Conservation (phyloP, 2,113 vertebrate genomes). For the Chelonoidis abingdonii region DNA sequence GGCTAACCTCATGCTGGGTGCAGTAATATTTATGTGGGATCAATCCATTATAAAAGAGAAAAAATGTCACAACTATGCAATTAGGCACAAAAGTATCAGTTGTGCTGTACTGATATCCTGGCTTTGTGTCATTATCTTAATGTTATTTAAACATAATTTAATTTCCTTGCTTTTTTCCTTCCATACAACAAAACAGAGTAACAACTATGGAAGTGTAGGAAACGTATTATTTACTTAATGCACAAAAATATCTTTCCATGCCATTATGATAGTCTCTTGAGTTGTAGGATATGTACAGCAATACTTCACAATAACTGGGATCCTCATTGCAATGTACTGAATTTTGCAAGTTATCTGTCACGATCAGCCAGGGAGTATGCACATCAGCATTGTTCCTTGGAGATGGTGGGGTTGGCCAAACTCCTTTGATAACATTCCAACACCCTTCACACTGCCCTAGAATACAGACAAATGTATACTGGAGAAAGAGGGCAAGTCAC, state of each 20-base stretch:
- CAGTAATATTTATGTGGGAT: not conserved
- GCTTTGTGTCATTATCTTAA: not conserved
- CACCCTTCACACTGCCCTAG: not conserved
- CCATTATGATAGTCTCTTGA: not conserved
- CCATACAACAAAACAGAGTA: not conserved
- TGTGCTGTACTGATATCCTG: not conserved
- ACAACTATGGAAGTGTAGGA: not conserved
- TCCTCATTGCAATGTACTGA: not conserved
- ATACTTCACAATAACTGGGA: not conserved
- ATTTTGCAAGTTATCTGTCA: not conserved
- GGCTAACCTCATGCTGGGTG: not conserved
- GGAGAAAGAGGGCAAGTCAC: not conserved
- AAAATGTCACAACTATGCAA: not conserved
- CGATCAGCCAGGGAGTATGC: not conserved
- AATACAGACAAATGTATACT: accelerated
- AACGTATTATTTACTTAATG: not conserved
- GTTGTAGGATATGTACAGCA: not conserved
- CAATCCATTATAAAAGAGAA: not conserved
- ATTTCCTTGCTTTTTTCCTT: conserved; percentile 9
- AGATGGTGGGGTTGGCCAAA: not conserved
- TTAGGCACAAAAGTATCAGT: not conserved
- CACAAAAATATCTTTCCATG: not conserved
- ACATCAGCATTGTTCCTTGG: not conserved
- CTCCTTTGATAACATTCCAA: not conserved
- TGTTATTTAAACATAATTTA: not conserved